Conservation (phyloP, 2,888 invertebrate species). For the Lochmaea crataegi region DNA sequence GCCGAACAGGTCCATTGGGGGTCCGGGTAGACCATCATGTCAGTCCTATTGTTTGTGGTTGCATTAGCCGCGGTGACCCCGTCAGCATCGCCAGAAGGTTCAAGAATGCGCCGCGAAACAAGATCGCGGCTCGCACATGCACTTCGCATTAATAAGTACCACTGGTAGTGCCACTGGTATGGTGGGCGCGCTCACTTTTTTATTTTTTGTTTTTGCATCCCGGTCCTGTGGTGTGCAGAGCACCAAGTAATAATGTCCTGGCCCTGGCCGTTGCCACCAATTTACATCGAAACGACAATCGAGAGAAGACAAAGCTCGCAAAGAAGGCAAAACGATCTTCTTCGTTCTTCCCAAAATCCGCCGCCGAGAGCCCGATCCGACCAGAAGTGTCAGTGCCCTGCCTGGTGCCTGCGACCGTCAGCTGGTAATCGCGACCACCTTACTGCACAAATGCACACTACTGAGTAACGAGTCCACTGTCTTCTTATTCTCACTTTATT, state of each 20-base stretch:
- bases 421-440: conserved; percentile 47
- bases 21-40: conserved; percentile 74
- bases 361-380: conserved; percentile 19
- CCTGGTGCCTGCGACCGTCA: conserved; percentile 35
- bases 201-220: conserved; percentile 40
- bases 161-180: conserved; percentile 44
- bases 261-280: conserved; percentile 41
- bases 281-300: conserved; percentile 33
- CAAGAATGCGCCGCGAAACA: conserved; percentile 61
- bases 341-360: conserved; percentile 26
- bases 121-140: conserved; percentile 62
- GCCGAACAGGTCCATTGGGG: conserved; percentile 68
- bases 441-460: conserved; percentile 48
- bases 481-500: conserved; percentile 23
- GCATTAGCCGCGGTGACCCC: conserved; percentile 54
- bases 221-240: conserved; percentile 35
- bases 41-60: conserved; percentile 49
- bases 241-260: conserved; percentile 38
- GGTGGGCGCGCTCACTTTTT: conserved; percentile 45
- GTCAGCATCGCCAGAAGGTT: conserved; percentile 56
- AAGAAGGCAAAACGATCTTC: conserved; percentile 16
- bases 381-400: conserved; percentile 45
- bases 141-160: conserved; percentile 61
- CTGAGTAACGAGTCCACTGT: conserved; percentile 44
- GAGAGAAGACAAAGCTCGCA: conserved; percentile 18